Evolutionary conservation across 2,797 vertebrate species (phyloP).

Genomic region (Bovichtus variegatus): DNA sequence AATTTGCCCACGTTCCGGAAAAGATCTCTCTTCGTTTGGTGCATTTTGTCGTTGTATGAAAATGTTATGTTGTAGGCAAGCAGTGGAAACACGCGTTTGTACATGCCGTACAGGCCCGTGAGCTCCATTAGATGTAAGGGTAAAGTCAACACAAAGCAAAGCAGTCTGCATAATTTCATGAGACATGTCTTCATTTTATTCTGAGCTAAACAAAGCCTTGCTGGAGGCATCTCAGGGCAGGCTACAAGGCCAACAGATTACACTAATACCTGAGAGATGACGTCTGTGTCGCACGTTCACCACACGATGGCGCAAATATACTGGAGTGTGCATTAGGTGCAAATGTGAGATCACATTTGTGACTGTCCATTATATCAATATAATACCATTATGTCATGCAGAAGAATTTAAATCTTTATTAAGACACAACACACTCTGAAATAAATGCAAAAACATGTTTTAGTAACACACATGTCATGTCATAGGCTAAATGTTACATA

Average conservation of each 20-base stretch:
- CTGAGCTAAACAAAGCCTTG: not conserved
- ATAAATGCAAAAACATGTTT: slow-evolving; percentile 17
- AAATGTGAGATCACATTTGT: not conserved
- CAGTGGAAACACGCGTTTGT: slow-evolving; percentile 83
- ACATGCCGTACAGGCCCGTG: slow-evolving; percentile 63
- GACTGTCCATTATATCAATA: not conserved
- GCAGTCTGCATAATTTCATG: slow-evolving; percentile 47
- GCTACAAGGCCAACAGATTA: slow-evolving; percentile 64
- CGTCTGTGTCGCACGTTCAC: not conserved
- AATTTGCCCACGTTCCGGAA: slow-evolving; percentile 76
- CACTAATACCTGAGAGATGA: not conserved
- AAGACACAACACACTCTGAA: not conserved
- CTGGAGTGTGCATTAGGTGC: not conserved
- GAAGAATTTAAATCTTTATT: not conserved
- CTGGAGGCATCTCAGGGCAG: not conserved
- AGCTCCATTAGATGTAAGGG: slow-evolving; percentile 52
- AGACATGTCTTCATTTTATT: slow-evolving; percentile 45
- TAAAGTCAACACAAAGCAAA: slow-evolving; percentile 43
- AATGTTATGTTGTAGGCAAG: slow-evolving; percentile 72
- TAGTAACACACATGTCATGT: not conserved
- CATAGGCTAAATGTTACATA: not conserved
- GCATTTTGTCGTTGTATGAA: slow-evolving; percentile 80
- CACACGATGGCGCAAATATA: slow-evolving; percentile 37
- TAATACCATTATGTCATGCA: not conserved
- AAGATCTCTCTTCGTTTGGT: slow-evolving; percentile 76